A percentile compares a stretch with the other conserved stretches of the same genome.
Evolutionary conservation across 2,888 invertebrate genomes (phyloP).

Genomic region (Falcaria lacertinaria): DNA sequence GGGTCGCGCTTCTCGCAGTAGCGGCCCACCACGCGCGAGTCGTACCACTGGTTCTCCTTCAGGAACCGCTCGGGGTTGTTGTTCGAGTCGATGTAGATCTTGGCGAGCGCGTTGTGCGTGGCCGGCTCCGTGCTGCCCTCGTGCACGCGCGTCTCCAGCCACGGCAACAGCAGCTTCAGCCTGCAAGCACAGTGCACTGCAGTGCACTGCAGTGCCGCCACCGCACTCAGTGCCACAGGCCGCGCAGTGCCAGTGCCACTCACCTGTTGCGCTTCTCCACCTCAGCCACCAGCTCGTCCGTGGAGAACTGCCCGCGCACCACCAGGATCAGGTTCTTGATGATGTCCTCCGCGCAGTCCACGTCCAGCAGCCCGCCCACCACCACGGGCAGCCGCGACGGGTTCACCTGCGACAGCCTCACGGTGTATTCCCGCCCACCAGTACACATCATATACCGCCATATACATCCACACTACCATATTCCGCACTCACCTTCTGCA

Average conservation of each 20-base stretch:
- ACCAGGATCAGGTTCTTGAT: slow-evolving; percentile 99
- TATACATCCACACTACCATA: background rate
- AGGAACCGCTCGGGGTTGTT: slow-evolving; percentile 99
- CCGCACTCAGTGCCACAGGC: background rate
- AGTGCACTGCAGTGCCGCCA: background rate
- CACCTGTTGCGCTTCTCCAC: slow-evolving; percentile 94
- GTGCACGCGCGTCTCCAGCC: slow-evolving; percentile 98
- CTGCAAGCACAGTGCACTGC: slow-evolving; percentile 25
- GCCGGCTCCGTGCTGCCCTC: slow-evolving; percentile 98
- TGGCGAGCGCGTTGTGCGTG: slow-evolving; percentile 99
- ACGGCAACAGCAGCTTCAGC: slow-evolving; percentile 95
- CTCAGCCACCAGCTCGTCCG: slow-evolving; percentile 98
- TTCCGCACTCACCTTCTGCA: slow-evolving; percentile 89
- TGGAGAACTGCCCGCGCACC: slow-evolving; percentile 98
- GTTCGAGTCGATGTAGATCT: slow-evolving; percentile 99
- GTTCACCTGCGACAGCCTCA: slow-evolving; percentile 84
- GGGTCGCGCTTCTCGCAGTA: slow-evolving; percentile 99
- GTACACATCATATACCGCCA: background rate
- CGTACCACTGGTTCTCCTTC: slow-evolving; percentile 93
- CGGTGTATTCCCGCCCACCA: background rate
- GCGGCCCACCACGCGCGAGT: slow-evolving; percentile 96
- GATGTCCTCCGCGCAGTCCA: slow-evolving; percentile 99
- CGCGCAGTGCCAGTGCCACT: background rate
- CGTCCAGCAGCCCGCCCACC: slow-evolving; percentile 97
- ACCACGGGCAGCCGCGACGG: slow-evolving; percentile 98